Percentiles rank a stretch among this genome's conserved stretches.
Conservation (phyloP, 23 tunicate genomes). For the Botrylloides violaceus region DNA sequence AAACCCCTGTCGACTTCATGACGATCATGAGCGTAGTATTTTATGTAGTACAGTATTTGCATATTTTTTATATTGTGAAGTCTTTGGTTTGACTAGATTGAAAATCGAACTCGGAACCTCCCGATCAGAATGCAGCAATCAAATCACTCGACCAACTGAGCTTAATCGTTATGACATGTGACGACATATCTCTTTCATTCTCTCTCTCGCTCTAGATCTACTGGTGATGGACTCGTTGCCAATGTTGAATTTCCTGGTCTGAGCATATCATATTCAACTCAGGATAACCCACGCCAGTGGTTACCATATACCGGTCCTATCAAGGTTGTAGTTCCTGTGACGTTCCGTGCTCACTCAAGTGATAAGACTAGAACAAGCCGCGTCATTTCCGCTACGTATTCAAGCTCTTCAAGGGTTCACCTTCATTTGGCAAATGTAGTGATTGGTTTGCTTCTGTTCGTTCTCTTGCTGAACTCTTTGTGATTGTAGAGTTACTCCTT, state of each 20-base stretch:
- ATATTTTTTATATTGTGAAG: too few species aligned
- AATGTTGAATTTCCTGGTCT: constrained; percentile 23
- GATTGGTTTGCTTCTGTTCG: too few species aligned
- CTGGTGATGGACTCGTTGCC: neutral
- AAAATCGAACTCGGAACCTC: too few species aligned
- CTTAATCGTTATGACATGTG: neutral
- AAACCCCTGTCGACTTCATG: too few species aligned
- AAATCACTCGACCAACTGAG: neutral
- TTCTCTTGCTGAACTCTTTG: too few species aligned
- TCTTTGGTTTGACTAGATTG: too few species aligned
- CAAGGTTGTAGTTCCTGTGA: neutral
- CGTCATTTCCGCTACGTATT: neutral
- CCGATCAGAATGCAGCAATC: neutral
- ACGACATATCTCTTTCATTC: neutral
- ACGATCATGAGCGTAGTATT: too few species aligned
- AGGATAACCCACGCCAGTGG: constrained; percentile 1
- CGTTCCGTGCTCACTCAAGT: constrained; percentile 1
- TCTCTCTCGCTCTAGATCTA: neutral
- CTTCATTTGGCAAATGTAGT: neutral
- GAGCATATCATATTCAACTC: constrained; percentile 5
- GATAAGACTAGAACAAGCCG: constrained; percentile 1
- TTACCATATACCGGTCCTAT: constrained; percentile 3
- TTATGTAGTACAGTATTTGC: too few species aligned
- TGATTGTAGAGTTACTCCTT: too few species aligned
- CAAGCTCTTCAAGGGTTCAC: neutral